phyloP scores from a whole-genome alignment of 2,888 invertebrate species.

The Sphaerophoria taeniata region DNA sequence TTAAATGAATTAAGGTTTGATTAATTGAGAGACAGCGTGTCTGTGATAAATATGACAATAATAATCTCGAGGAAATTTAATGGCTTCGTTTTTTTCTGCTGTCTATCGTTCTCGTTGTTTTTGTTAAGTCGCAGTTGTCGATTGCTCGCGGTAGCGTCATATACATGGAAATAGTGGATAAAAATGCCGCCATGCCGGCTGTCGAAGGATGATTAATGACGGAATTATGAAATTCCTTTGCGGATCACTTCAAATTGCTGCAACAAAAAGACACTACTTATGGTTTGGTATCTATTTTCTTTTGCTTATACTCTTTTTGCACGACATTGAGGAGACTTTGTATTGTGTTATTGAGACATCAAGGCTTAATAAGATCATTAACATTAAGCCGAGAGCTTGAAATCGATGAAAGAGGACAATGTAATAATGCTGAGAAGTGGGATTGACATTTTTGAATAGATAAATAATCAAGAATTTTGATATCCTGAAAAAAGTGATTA shows the following conservation, averaged over 20 bases:
- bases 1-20: constrained; percentile 72
- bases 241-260: constrained; percentile 15
- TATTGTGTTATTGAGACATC: constrained; percentile 14
- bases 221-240: constrained; percentile 55
- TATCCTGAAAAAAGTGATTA: too few relatives aligned
- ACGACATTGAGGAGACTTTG: constrained; percentile 8
- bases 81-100: constrained; percentile 45
- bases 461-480: too few relatives aligned
- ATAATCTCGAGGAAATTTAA: constrained; percentile 69
- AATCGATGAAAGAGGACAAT: too few relatives aligned
- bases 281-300: constrained; percentile 8
- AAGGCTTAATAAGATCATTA: constrained; percentile 18
- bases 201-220: constrained; percentile 62
- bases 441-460: too few relatives aligned
- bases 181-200: constrained; percentile 24
- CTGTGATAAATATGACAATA: constrained; percentile 73
- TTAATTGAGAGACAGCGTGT: constrained; percentile 73
- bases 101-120: not conserved
- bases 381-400: too few relatives aligned
- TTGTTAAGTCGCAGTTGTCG: not conserved
- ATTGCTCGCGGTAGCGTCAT: not conserved
- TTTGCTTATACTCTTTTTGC: not conserved
- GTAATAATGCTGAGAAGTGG: too few relatives aligned
- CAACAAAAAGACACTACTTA: constrained; percentile 5
- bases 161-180: constrained; percentile 30